These are phyloP conservation scores for Nycteola revayana DNA, from an alignment of 2,888 invertebrate species.

Conservation along the genomic window DNA sequence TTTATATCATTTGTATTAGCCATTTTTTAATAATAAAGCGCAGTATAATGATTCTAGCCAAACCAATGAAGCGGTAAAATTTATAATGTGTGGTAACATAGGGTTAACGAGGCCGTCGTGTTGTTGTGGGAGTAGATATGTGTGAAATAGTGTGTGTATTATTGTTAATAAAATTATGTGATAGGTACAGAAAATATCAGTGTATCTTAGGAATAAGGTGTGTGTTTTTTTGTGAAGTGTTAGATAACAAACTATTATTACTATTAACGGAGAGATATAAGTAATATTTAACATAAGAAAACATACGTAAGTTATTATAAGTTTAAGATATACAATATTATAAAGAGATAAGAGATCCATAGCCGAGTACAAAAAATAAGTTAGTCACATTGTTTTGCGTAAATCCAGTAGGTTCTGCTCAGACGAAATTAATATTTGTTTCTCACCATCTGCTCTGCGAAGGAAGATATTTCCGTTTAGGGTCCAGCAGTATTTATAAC, in stretches of 20 bases:
- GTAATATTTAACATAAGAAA: too few relatives aligned
- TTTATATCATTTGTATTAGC: conserved; percentile 6
- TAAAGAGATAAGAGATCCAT: too few relatives aligned
- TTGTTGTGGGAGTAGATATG: neutral
- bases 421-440: neutral
- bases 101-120: neutral
- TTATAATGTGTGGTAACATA: neutral
- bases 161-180: neutral
- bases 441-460: neutral
- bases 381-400: neutral
- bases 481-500: neutral
- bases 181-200: neutral
- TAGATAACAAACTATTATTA: neutral
- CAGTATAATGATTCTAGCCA: neutral
- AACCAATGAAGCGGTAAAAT: too few relatives aligned
- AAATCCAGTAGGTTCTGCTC: neutral
- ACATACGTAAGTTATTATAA: too few relatives aligned
- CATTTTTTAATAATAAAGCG: neutral
- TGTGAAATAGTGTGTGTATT: neutral
- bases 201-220: neutral
- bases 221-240: neutral
- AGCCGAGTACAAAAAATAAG: too few relatives aligned
- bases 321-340: too few relatives aligned
- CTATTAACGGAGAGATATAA: neutral
- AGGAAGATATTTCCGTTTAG: neutral